Evolutionary conservation across 2,888 invertebrate genomes (phyloP), one percentile per base, ranked within the genome.

Genomic region (Pseudoips prasinana): DNA sequence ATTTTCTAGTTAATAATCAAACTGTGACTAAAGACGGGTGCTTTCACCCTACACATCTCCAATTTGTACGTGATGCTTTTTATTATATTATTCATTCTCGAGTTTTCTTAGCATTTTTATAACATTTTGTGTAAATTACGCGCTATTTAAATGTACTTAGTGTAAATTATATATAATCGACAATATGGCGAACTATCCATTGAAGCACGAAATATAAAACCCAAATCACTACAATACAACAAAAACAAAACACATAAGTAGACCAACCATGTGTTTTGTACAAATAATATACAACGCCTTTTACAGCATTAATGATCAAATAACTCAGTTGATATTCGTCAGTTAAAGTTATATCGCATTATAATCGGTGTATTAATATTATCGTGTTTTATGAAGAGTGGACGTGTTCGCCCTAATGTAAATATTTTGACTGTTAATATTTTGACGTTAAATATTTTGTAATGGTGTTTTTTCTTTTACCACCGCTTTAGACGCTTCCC

Each of bases 21-120:
- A 10, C 10, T 24, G 20, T 34, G 33, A 14, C 28, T 19, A 18
- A 25, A 26, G 39, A 35, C 29, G 40, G 33, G 34, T 39, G 26
- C 25, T 33, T 71, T 65, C 50, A 52, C 58, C 23, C 18, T 33
- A 25, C 25, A 46, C 17, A 24, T 33, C 40, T 40, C 39, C 39
- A 37, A 45, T 55, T 44, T 40, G 68, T 79, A 76, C 62, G 74
- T 76, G 75, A 66, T 61, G 79, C 78, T 80, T 81, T 62, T 62
- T 48, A 36, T 29, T 69, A 64, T 62, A 58, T 61, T 59, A 57
- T 58, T 60, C 58, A 57, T 59, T 58, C 50, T 65, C 36, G 51
- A 62, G 67, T 69, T 64, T 66, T 72, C 64, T 65, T 67, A 65
- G 59, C 46, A 52, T 60, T 56, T 56, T 55, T 54, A 54, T 48